A percentile compares a stretch with the other conserved stretches of the same genome.
These are phyloP conservation scores for Polydrusus pterygomalis DNA, from an alignment of 2,888 invertebrate species.

Conservation along the genomic window DNA sequence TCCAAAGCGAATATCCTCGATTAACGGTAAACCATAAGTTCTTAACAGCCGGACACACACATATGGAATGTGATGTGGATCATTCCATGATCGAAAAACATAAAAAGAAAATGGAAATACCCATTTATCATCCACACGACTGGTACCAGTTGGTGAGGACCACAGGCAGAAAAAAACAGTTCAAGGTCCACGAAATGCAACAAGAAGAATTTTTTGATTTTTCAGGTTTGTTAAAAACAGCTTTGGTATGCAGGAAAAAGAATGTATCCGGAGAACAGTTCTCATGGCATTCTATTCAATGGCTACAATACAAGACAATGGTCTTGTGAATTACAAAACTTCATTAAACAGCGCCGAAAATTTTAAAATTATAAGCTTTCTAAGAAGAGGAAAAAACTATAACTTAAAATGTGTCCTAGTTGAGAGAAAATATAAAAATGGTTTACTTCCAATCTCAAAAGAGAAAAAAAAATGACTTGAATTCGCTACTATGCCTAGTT, in stretches of 20 bases:
- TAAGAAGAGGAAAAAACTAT: conserved; percentile 13
- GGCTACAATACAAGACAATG: conserved; percentile 7
- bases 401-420: neutral
- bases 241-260: neutral
- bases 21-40: conserved; percentile 52
- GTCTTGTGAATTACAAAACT: conserved; percentile 6
- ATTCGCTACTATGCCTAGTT: neutral
- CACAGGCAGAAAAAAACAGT: conserved; percentile 31
- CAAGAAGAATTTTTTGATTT: conserved; percentile 11
- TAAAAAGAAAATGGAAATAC: conserved; percentile 40
- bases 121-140: conserved; percentile 42
- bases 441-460: conserved; percentile 11
- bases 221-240: conserved; percentile 13
- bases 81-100: conserved; percentile 48
- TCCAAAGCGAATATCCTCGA: conserved; percentile 28
- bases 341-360: neutral
- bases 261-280: conserved; percentile 12
- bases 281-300: neutral
- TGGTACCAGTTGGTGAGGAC: conserved; percentile 41
- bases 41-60: conserved; percentile 49
- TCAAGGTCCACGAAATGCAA: conserved; percentile 6
- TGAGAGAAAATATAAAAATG: conserved; percentile 5
- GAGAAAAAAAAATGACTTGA: conserved; percentile 18
- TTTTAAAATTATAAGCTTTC: conserved; percentile 20
- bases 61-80: conserved; percentile 52